phyloP scores from a whole-genome alignment of 2,113 vertebrate genomes.

The Sarotherodon lohbergeri region DNA sequence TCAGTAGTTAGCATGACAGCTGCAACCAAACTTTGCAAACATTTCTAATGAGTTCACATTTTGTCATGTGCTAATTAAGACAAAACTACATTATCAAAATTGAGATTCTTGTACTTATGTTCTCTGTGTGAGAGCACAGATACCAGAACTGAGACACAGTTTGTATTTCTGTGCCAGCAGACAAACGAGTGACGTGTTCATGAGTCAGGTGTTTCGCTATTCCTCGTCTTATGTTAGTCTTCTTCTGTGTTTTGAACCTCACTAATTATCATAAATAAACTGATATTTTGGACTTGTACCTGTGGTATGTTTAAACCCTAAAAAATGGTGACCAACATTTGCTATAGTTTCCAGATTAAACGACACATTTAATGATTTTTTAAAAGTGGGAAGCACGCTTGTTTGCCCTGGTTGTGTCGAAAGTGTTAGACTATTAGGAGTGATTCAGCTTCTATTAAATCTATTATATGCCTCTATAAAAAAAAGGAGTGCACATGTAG shows the following conservation, averaged over 20 bases:
- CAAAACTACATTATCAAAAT: not conserved
- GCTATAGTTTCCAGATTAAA: not conserved
- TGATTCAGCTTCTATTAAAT: not conserved
- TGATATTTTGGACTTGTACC: not conserved
- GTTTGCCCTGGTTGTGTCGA: not conserved
- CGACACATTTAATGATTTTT: not conserved
- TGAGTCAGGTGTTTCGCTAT: not conserved
- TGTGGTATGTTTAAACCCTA: not conserved
- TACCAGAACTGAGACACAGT: not conserved
- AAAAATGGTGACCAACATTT: not conserved
- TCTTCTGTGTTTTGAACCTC: not conserved
- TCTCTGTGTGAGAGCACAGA: not conserved
- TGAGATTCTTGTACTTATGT: not conserved
- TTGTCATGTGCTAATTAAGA: not conserved
- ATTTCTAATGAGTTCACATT: fast-evolving
- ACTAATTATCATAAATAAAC: not conserved
- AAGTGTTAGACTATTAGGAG: not conserved
- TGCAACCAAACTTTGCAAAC: fast-evolving
- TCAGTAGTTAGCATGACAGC: not conserved
- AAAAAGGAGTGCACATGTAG: not conserved
- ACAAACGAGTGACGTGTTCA: not conserved
- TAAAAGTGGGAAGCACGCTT: not conserved
- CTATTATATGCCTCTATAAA: fast-evolving
- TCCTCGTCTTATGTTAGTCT: not conserved
- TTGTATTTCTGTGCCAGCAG: fast-evolving